These are phyloP conservation scores for Athalia rosae DNA, from an alignment of 2,888 invertebrate species.

Conservation along the genomic window DNA sequence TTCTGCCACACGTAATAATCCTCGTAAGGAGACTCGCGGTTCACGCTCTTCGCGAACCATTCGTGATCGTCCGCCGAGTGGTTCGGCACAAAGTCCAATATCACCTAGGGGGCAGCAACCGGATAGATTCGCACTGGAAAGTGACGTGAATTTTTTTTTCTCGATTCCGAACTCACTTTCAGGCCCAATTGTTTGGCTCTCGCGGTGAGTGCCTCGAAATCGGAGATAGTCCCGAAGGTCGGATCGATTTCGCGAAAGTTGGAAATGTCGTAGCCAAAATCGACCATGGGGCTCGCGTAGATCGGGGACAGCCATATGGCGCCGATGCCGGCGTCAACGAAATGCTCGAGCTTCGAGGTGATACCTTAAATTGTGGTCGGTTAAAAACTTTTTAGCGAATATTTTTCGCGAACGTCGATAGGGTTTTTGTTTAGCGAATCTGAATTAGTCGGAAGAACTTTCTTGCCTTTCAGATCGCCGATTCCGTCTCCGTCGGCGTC, in stretches of 20 bases:
- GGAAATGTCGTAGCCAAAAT: constrained; percentile 92
- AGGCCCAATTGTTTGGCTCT: constrained; percentile 78
- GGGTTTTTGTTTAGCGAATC: neutral
- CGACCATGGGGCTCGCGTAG: constrained; percentile 87
- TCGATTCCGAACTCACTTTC: constrained; percentile 62
- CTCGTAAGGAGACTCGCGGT: constrained; percentile 65
- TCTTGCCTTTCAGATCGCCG: constrained; percentile 66
- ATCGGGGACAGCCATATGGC: constrained; percentile 92
- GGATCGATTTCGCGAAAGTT: constrained; percentile 84
- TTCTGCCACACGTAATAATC: constrained; percentile 76
- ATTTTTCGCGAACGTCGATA: neutral
- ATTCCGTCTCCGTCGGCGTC: constrained; percentile 63
- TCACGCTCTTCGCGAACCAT: constrained; percentile 75
- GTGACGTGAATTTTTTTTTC: neutral
- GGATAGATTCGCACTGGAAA: neutral
- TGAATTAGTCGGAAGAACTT: neutral
- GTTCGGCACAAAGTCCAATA: constrained; percentile 82
- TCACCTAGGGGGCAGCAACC: constrained; percentile 73
- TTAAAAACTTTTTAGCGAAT: neutral
- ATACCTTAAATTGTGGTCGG: constrained; percentile 73
- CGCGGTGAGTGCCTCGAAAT: constrained; percentile 79
- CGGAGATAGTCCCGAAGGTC: constrained; percentile 83
- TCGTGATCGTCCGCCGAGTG: constrained; percentile 74
- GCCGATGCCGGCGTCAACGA: constrained; percentile 82
- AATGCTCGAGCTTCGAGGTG: constrained; percentile 78